Conservation (phyloP, 1,140 invertebrate species). For the Musca vetustissima region DNA sequence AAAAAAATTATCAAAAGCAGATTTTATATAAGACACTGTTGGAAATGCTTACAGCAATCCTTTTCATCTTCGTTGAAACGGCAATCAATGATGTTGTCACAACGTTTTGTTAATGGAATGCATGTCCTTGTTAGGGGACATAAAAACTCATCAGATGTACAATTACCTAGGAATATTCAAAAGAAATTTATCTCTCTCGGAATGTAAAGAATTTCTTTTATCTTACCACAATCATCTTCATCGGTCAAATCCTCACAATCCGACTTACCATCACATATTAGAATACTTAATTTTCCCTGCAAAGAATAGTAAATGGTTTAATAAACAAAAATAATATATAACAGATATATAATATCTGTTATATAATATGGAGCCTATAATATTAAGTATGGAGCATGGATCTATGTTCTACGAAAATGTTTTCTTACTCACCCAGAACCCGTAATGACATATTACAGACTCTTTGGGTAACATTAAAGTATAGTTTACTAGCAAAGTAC, state of each 20-base stretch:
- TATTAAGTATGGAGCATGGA: too few species aligned
- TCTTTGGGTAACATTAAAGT: too few species aligned
- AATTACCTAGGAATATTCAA: slow-evolving; percentile 33
- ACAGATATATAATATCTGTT: too few species aligned
- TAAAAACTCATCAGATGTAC: slow-evolving; percentile 38
- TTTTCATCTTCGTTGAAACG: slow-evolving; percentile 69
- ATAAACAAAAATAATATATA: not conserved
- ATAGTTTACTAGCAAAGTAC: too few species aligned
- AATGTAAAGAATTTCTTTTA: not conserved
- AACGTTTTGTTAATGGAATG: slow-evolving; percentile 61
- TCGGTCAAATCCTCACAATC: slow-evolving; percentile 78
- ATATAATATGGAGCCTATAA: too few species aligned
- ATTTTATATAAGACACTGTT: not conserved
- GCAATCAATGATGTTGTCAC: slow-evolving; percentile 67
- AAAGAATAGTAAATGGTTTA: too few species aligned
- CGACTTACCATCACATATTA: slow-evolving; percentile 74
- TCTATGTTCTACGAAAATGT: too few species aligned
- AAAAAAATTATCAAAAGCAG: slow-evolving; percentile 19
- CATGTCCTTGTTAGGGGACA: slow-evolving; percentile 58
- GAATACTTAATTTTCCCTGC: slow-evolving; percentile 32
- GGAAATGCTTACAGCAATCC: slow-evolving; percentile 64
- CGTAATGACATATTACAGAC: too few species aligned
- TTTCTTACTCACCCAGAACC: too few species aligned
- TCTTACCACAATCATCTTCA: slow-evolving; percentile 70
- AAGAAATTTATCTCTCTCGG: too few species aligned